These are phyloP conservation scores for Neosalanx taihuensis DNA, from an alignment of 2,797 vertebrate species.

Conservation along the genomic window DNA sequence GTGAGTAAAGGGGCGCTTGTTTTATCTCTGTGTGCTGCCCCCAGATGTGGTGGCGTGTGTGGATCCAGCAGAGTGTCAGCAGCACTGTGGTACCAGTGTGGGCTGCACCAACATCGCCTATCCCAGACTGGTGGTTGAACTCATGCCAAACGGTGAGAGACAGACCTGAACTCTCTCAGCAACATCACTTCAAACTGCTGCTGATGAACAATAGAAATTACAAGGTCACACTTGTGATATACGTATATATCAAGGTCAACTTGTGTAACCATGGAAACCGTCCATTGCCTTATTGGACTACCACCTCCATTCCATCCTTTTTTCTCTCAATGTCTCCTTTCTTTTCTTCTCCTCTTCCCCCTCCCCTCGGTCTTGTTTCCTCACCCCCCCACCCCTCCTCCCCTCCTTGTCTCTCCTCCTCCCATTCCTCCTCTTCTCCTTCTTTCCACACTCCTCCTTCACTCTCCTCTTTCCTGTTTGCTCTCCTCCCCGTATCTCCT, in stretches of 20 bases:
- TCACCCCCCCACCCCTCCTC: too few relatives aligned
- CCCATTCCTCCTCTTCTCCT: neutral
- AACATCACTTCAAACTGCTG: too few relatives aligned
- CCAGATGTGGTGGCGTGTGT: conserved; percentile 87
- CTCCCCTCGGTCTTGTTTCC: too few relatives aligned
- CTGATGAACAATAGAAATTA: too few relatives aligned
- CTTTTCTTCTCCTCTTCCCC: too few relatives aligned
- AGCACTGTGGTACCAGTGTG: conserved; percentile 75
- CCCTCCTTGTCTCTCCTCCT: neutral
- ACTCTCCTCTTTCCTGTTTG: neutral
- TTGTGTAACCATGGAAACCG: too few relatives aligned
- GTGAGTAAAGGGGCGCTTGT: neutral
- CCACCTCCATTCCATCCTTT: neutral
- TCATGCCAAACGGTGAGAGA: conserved; percentile 90
- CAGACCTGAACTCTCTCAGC: too few relatives aligned
- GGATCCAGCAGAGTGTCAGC: conserved; percentile 70
- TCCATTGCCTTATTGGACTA: too few relatives aligned
- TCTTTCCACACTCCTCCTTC: neutral
- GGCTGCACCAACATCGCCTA: conserved; percentile 94
- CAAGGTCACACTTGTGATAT: too few relatives aligned
- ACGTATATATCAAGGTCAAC: too few relatives aligned
- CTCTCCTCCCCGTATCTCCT: neutral
- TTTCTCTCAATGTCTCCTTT: too few relatives aligned
- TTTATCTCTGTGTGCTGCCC: neutral
- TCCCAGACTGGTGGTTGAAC: conserved; percentile 87